Conservation (phyloP, 2,888 invertebrate genomes). For the Spilosoma lubricipeda region DNA sequence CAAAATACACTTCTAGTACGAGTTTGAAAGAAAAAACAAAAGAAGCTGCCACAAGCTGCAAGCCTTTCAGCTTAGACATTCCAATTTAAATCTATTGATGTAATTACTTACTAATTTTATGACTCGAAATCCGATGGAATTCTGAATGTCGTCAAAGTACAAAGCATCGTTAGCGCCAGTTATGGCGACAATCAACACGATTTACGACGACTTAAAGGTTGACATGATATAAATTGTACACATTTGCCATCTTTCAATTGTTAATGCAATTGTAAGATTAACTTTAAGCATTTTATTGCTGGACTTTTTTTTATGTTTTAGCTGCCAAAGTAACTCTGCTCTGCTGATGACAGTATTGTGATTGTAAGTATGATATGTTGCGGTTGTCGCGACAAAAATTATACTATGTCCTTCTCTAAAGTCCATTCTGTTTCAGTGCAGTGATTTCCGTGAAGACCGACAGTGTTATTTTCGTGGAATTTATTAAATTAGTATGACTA, state of each 20-base stretch:
- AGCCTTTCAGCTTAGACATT: too few relatives aligned
- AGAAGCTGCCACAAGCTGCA: too few relatives aligned
- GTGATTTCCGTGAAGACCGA: too few relatives aligned
- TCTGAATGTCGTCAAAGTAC: not conserved
- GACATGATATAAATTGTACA: conserved; percentile 27
- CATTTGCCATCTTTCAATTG: not conserved
- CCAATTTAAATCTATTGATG: not conserved
- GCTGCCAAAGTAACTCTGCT: too few relatives aligned
- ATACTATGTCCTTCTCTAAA: too few relatives aligned
- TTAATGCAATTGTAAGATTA: not conserved
- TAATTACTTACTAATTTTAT: not conserved
- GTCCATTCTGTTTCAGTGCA: too few relatives aligned
- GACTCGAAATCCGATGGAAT: not conserved
- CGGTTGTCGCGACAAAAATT: too few relatives aligned
- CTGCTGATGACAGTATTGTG: too few relatives aligned
- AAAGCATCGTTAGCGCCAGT: conserved; percentile 15
- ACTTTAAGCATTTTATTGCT: not conserved
- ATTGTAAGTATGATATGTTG: not conserved
- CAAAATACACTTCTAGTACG: not conserved
- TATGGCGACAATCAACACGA: conserved; percentile 30
- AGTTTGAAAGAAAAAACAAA: not conserved
- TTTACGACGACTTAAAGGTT: conserved; percentile 45
- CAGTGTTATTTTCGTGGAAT: too few relatives aligned
- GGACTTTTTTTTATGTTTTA: too few relatives aligned
- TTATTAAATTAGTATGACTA: too few relatives aligned